Conservation (phyloP, 2,797 vertebrate genomes). For the Lerista edwardsae region DNA sequence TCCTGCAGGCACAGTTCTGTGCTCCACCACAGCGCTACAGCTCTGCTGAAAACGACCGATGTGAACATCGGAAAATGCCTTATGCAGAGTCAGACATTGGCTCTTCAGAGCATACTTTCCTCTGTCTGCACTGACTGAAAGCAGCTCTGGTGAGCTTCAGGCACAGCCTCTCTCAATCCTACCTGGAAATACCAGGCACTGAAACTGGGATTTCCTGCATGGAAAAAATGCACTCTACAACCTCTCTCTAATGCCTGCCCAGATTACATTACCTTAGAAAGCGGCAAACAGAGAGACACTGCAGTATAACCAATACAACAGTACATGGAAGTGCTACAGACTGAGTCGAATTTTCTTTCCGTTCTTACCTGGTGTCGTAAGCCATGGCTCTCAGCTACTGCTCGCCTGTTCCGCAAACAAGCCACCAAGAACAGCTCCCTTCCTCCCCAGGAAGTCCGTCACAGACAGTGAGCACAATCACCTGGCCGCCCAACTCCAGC, state of each 20-base stretch:
- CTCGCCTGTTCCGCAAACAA: neutral
- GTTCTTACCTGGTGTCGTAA: conserved; percentile 9
- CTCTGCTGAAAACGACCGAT: no score
- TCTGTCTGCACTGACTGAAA: neutral
- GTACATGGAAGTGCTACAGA: no score
- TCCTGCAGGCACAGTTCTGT: no score
- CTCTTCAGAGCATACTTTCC: neutral
- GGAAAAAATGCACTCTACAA: no score
- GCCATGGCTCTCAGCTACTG: neutral
- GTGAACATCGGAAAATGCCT: no score
- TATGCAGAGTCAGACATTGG: neutral
- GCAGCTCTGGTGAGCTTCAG: neutral
- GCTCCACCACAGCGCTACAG: no score
- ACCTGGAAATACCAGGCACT: neutral
- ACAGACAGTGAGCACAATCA: neutral
- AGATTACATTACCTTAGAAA: no score
- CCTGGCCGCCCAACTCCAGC: neutral
- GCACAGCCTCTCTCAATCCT: neutral
- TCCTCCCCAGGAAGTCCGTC: neutral
- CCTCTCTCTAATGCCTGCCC: no score
- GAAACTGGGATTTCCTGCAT: neutral
- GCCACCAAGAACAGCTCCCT: neutral
- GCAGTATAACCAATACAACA: no score
- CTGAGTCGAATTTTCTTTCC: no score
- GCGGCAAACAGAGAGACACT: no score